Conservation (phyloP, 2,888 invertebrate species). For the Temnothorax ravouxi region DNA sequence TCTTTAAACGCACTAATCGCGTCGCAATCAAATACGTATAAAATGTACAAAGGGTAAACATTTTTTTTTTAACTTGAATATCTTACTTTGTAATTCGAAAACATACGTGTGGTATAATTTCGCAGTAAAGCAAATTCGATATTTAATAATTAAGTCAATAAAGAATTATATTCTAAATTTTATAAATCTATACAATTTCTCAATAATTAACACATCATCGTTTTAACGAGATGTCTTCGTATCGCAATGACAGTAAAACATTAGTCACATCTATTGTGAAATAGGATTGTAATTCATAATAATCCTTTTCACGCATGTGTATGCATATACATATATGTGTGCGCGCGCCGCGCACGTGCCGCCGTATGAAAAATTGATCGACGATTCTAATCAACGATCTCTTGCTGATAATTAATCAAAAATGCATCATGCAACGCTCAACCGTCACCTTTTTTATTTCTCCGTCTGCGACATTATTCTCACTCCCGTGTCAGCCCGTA, state of each 20-base stretch:
- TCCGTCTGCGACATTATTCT: conserved; percentile 76
- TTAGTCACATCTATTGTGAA: conserved; percentile 24
- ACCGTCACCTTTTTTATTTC: conserved; percentile 47
- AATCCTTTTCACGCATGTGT: background rate
- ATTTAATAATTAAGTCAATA: background rate
- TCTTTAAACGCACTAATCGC: background rate
- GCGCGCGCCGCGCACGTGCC: too few relatives aligned
- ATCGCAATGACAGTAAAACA: conserved; percentile 34
- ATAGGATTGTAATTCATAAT: conserved; percentile 11
- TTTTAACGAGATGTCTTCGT: background rate
- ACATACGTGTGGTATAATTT: background rate
- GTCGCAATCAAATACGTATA: background rate
- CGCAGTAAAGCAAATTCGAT: background rate
- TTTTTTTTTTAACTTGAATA: background rate
- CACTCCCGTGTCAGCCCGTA: conserved; percentile 63
- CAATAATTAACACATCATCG: conserved; percentile 26
- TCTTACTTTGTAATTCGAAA: background rate
- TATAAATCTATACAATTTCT: background rate
- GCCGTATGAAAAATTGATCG: background rate
- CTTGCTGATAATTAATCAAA: conserved; percentile 39
- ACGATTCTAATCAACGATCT: conserved; percentile 9
- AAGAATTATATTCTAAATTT: background rate
- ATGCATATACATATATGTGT: background rate
- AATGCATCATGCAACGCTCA: conserved; percentile 33
- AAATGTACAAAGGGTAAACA: background rate